A percentile compares a stretch with the other conserved stretches of the same genome.
Evolutionary conservation across 2,113 vertebrate genomes (phyloP).

Genomic region (Hypomesus transpacificus): DNA sequence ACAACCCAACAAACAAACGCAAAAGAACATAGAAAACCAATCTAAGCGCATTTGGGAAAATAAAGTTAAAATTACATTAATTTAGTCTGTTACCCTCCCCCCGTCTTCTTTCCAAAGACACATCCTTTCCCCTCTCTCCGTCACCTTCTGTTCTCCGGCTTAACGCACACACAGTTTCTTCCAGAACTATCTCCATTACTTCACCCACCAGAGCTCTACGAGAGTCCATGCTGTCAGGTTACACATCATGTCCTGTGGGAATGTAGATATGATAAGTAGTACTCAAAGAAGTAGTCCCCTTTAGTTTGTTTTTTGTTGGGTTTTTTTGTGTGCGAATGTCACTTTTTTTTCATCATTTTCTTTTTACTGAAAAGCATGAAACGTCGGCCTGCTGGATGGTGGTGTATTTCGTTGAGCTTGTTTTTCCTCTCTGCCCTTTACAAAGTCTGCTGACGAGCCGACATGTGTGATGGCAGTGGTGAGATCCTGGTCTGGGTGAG

Average conservation of each 20-base stretch:
- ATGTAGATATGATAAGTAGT: constrained; percentile 70
- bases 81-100: too few species aligned
- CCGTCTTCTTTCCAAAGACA: too few species aligned
- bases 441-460: constrained; percentile 66
- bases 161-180: too few species aligned
- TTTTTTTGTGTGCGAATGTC: constrained; percentile 10
- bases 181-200: background rate
- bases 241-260: constrained; percentile 65
- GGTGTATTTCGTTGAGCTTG: background rate
- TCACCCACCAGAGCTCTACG: constrained; percentile 33
- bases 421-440: constrained; percentile 51
- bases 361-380: constrained; percentile 55
- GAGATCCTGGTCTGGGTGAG: constrained; percentile 76
- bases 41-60: too few species aligned
- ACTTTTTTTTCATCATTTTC: constrained; percentile 20
- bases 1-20: background rate
- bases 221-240: constrained; percentile 53
- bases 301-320: constrained; percentile 10
- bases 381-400: constrained; percentile 57
- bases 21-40: constrained; percentile 6
- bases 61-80: too few species aligned
- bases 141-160: too few species aligned
- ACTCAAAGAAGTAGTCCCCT: constrained; percentile 37
- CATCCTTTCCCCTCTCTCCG: too few species aligned
- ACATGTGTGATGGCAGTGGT: constrained; percentile 85